Base-by-base conservation (phyloP, 2,797 vertebrate species). In the Tenualosa thibaudeaui region DNA sequence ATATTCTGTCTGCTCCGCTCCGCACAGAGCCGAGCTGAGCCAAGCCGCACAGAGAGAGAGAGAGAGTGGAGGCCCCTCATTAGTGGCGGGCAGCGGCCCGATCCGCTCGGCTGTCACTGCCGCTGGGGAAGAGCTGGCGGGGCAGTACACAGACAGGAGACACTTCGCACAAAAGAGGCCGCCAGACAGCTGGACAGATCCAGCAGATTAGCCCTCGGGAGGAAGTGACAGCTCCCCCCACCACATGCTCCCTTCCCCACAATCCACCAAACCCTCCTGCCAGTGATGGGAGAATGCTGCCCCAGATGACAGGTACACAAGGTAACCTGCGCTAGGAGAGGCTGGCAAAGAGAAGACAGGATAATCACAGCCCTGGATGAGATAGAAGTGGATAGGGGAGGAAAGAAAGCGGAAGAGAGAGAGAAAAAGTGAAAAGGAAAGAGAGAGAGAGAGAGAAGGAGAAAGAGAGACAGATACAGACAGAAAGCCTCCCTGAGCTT, bases 291-390 rank as follows among this genome's bases (percentile, higher is more conserved):
- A 85, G 84, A 87, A 84, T 78, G 86, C 83, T 19, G 71, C 37
- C 71, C 71, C 71, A 22, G 83, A 85, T 87, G 90, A 89, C 89
- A 89, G 86, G 83, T 88, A 86, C 81, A 85, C 62, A 83, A 22
- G 84, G 81, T 84, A 83, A 68, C 49, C 53, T 86, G 86, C 83
- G 89, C 75, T 75, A 43, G 58, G 53, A 81, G 85, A 83, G 81
- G 71, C 85, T 81, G 51, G 56, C 3, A 2, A 83, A 78, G 71
- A 19, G 71, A 78, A 43, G 71, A 78, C 71, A 78, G 71, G 82
- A 88, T 83, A 86, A 87, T 84, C 84, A 85, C 68, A 68, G 53
- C 71, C 53, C 58, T 17, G n/a, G 6, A n/a, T 43, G 71, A 78
- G 10, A 78, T 26, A 83, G 82, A 15, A 46, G 19, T 3, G 31